These are phyloP conservation scores for Bombyx huttoni DNA, from an alignment of 2,888 invertebrate genomes.

Conservation along the genomic window DNA sequence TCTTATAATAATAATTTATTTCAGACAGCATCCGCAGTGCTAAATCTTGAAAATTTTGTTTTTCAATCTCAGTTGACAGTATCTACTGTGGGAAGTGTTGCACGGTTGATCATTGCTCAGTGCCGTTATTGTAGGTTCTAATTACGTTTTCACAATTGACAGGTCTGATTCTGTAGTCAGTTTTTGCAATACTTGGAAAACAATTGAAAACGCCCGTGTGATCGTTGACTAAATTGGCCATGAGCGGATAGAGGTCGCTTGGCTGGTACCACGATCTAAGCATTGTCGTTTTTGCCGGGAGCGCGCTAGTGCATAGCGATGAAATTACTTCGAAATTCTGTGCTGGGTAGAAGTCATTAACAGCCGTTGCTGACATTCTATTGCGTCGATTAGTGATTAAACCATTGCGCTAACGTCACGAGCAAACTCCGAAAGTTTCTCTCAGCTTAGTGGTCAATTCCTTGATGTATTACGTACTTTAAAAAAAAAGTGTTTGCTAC, in stretches of 20 bases:
- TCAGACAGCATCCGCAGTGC: background rate
- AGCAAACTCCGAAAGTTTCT: background rate
- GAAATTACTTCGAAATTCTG: background rate
- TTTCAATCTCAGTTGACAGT: background rate
- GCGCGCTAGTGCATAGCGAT: background rate
- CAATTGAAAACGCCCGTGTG: slow-evolving; percentile 42
- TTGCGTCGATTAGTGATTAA: slow-evolving; percentile 18
- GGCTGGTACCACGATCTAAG: slow-evolving; percentile 18
- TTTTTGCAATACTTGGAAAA: slow-evolving; percentile 39
- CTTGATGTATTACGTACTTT: background rate
- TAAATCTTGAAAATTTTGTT: background rate
- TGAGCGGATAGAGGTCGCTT: slow-evolving; percentile 48
- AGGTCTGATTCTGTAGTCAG: slow-evolving; percentile 23
- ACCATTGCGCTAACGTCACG: slow-evolving; percentile 12
- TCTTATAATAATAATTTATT: background rate
- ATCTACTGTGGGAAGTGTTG: slow-evolving; percentile 1
- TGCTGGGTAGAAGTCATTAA: slow-evolving; percentile 10
- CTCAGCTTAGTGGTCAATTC: background rate
- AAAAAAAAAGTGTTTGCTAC: background rate
- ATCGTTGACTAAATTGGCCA: slow-evolving; percentile 43
- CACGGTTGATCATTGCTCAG: slow-evolving; percentile 7
- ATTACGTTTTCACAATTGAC: slow-evolving; percentile 29
- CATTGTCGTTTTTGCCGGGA: background rate
- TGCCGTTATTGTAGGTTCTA: slow-evolving; percentile 13
- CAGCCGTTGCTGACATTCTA: slow-evolving; percentile 7